Evolutionary conservation across 2,888 invertebrate genomes (phyloP).

Genomic region (Syrphus vitripennis): DNA sequence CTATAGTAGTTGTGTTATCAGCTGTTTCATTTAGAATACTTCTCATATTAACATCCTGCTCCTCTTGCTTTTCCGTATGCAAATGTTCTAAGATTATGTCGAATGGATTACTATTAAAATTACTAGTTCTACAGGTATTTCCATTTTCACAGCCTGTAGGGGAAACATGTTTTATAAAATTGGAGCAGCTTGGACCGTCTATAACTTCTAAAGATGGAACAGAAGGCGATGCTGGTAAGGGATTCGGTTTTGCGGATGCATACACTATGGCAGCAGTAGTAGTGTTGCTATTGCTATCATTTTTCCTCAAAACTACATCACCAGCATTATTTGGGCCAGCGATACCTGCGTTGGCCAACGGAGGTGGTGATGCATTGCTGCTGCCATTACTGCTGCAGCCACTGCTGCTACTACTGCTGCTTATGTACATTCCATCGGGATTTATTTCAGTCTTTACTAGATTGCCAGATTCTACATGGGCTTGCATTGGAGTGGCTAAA

Average conservation of each 20-base stretch:
- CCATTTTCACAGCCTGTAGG: conserved; percentile 27
- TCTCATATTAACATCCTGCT: neutral
- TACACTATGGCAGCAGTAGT: conserved; percentile 2
- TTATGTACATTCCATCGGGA: conserved; percentile 66
- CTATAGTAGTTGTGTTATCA: neutral
- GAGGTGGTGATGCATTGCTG: conserved; percentile 49
- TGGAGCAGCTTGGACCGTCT: conserved; percentile 9
- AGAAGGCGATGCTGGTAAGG: conserved; percentile 28
- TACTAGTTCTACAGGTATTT: conserved; percentile 12
- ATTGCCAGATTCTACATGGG: conserved; percentile 22
- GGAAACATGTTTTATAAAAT: conserved; percentile 26
- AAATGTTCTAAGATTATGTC: conserved; percentile 8
- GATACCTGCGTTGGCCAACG: neutral
- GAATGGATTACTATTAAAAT: neutral
- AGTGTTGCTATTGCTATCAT: neutral
- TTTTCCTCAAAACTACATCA: conserved; percentile 8
- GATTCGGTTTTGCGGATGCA: conserved; percentile 23
- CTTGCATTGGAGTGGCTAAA: conserved; percentile 1
- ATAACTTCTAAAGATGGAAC: conserved; percentile 3
- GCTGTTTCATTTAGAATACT: neutral
- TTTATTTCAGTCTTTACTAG: conserved; percentile 71
- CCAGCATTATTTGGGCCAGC: conserved; percentile 2
- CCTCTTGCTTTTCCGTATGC: neutral
- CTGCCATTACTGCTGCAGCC: conserved; percentile 64
- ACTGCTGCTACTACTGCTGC: conserved; percentile 61